phyloP scores from a whole-genome alignment of 2,888 invertebrate species.

The Hydrotaea cyrtoneurina region DNA sequence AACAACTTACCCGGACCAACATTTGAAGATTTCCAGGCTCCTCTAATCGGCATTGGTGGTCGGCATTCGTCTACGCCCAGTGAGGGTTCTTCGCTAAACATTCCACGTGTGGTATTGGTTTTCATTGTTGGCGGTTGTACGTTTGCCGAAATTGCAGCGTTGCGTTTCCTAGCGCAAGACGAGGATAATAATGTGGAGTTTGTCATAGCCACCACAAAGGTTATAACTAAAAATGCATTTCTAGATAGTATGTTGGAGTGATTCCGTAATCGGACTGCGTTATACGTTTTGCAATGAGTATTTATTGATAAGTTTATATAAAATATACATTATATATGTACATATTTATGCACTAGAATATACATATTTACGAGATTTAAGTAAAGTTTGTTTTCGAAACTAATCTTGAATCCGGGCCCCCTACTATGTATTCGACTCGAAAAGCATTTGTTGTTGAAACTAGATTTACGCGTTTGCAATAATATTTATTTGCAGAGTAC shows the following conservation, averaged over 20 bases:
- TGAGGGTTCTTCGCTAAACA: slow-evolving; percentile 82
- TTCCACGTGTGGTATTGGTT: slow-evolving; percentile 87
- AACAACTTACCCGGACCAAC: slow-evolving; percentile 88
- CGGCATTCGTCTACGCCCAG: slow-evolving; percentile 83
- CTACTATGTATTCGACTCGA: too few species aligned
- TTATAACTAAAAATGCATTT: slow-evolving; percentile 94
- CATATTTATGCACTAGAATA: slow-evolving; percentile 53
- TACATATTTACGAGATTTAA: not conserved
- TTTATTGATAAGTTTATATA: slow-evolving; percentile 6
- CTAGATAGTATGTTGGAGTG: slow-evolving; percentile 86
- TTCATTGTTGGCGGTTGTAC: slow-evolving; percentile 99
- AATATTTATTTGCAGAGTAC: too few species aligned
- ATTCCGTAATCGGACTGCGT: not conserved
- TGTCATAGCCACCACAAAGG: slow-evolving; percentile 93
- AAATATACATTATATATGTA: slow-evolving; percentile 57
- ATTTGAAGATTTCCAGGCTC: slow-evolving; percentile 85
- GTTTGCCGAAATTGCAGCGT: slow-evolving; percentile 93
- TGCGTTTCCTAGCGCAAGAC: slow-evolving; percentile 88
- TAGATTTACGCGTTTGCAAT: too few species aligned
- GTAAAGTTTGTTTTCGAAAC: not conserved
- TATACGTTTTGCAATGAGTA: slow-evolving; percentile 1
- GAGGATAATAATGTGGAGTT: slow-evolving; percentile 93
- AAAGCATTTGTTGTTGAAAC: too few species aligned
- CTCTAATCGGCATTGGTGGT: slow-evolving; percentile 83
- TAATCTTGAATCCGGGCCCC: too few species aligned